A percentile compares a stretch with the other conserved stretches of the same genome.
phyloP scores from a whole-genome alignment of 2,888 invertebrate genomes.

The Hypercompe scribonia region DNA sequence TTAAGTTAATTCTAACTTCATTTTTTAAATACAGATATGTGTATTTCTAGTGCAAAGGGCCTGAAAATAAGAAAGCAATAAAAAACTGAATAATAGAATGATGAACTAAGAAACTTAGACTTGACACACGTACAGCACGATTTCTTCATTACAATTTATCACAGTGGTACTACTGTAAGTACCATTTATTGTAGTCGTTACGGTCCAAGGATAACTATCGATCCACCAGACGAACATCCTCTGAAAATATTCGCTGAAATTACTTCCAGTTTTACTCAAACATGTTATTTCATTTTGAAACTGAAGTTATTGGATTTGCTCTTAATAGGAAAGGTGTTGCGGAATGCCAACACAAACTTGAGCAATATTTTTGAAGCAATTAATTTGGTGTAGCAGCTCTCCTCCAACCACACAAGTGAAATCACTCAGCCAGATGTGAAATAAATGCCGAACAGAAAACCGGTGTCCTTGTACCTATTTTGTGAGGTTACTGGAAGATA shows the following conservation, averaged over 20 bases:
- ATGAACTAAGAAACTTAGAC: too few relatives aligned
- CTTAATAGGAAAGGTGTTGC: neutral
- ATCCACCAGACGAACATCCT: neutral
- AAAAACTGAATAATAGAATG: too few relatives aligned
- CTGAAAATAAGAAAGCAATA: too few relatives aligned
- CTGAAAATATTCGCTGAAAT: neutral
- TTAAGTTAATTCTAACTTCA: neutral
- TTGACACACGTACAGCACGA: too few relatives aligned
- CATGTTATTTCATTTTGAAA: neutral
- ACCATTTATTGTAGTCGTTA: neutral
- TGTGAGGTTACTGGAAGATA: too few relatives aligned
- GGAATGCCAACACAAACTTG: neutral
- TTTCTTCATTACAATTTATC: neutral
- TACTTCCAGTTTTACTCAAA: neutral
- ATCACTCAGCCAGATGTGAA: too few relatives aligned
- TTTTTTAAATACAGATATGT: neutral
- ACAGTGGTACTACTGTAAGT: neutral
- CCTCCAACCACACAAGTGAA: neutral
- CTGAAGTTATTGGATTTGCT: neutral
- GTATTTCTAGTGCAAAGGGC: neutral
- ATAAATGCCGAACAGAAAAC: too few relatives aligned
- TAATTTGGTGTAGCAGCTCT: neutral
- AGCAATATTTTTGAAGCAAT: neutral
- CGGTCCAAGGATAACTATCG: slow-evolving; percentile 6
- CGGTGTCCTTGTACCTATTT: too few relatives aligned